phyloP scores from a whole-genome alignment of 2,113 vertebrate genomes.

The Bubalus kerabau region DNA sequence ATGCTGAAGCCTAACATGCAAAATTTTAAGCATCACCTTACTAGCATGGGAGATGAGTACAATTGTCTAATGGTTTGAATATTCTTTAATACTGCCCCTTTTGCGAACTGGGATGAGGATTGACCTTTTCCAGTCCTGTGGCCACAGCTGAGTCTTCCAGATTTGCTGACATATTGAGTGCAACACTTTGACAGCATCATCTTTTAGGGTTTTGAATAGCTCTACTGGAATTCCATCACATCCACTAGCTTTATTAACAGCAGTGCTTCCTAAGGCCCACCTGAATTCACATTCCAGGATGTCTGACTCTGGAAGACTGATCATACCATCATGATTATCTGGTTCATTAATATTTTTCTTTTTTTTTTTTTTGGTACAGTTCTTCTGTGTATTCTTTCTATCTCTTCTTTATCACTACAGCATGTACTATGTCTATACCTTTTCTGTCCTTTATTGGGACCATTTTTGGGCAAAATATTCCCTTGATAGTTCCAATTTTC shows the following conservation, averaged over 20 bases:
- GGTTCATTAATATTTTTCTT: background rate
- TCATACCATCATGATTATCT: background rate
- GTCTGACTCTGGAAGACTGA: background rate
- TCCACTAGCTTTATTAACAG: background rate
- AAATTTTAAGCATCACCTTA: background rate
- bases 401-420: background rate
- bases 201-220: background rate
- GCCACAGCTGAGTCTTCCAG: background rate
- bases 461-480: background rate
- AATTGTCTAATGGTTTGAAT: background rate
- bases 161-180: background rate
- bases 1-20: background rate
- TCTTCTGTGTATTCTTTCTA: background rate
- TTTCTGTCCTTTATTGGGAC: background rate
- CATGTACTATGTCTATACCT: background rate
- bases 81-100: background rate
- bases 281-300: background rate
- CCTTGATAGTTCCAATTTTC: background rate
- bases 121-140: background rate
- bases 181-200: background rate
- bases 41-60: background rate
- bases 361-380: background rate
- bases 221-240: background rate
- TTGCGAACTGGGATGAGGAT: background rate
- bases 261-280: background rate